Base-by-base conservation (phyloP, 2,888 invertebrate species). In the Rosalia funebris region DNA sequence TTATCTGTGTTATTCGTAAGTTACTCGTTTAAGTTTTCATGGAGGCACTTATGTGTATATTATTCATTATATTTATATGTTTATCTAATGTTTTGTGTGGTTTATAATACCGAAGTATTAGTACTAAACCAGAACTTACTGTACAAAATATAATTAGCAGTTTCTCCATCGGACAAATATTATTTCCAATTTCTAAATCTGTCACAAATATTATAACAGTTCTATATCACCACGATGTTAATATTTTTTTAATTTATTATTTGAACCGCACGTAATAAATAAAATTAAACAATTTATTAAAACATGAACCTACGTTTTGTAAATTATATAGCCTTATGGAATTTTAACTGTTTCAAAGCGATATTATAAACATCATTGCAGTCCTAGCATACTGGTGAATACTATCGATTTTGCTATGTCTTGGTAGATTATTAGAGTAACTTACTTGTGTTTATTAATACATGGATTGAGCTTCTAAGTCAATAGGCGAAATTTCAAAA, bases 361-460 rank as follows among this genome's bases (percentile, higher is more conserved):
- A 10, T 19, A 44, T 46, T 31, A 32, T 31, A 16, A 46, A 32
- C 25, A 31, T 46, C 32, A 32, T 14, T 31, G 15, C 31, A n/a
- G n/a, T n/a, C n/a, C n/a, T 32, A 46, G 19, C 16, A 31, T 12
- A 32, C 25, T 34, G 36, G 53, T 31, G 31, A 44, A 53, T 34
- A 25, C 41, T 32, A 53, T 52, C 52, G 53, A 53, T 53, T 42
- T 32, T 15, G 15, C 52, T 10, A 10, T 31, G 34, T 53, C 44
- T 42, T 42, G 42, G 42, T 41, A 44, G 42, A 53, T 31, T 53
- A 42, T 53, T 42, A 32, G 53, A 53, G 53, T 53, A 53, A 53
- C 41, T 53, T 53, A 53, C 53, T 53, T 53, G 42, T 53, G 53
- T 53, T 53, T 53, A 53, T 53, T 53, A 53, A 53, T 53, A 53